Percentiles rank a stretch among this genome's conserved stretches.
Conservation (phyloP, 1,140 invertebrate genomes). For the Zaprionus ornatus region DNA sequence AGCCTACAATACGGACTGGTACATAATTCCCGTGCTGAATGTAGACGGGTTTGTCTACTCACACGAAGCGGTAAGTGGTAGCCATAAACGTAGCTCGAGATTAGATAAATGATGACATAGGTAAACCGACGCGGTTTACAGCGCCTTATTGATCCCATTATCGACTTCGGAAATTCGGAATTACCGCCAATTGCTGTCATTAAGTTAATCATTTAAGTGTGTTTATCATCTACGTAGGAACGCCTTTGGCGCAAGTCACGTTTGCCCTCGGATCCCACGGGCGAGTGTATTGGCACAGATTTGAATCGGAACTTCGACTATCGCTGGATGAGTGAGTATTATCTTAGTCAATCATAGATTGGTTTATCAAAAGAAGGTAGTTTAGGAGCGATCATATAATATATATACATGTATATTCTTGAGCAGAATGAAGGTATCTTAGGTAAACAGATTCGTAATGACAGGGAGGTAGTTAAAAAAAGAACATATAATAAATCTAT, state of each 20-base stretch:
- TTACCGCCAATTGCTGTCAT: slow-evolving; percentile 16
- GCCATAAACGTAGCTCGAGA: slow-evolving; percentile 12
- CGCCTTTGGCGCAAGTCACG: slow-evolving; percentile 89
- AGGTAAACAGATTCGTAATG: no score
- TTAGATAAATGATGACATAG: slow-evolving; percentile 34
- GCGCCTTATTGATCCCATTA: not conserved
- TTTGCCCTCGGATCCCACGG: slow-evolving; percentile 74
- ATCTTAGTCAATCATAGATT: not conserved
- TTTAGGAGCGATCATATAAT: fast-evolving
- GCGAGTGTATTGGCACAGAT: slow-evolving; percentile 86
- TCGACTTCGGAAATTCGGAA: slow-evolving; percentile 8
- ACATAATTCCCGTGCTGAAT: slow-evolving; percentile 89
- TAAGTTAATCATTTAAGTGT: slow-evolving; percentile 24
- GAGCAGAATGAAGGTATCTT: not conserved
- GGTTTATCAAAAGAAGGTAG: not conserved
- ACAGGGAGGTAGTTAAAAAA: not conserved
- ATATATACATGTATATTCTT: not conserved
- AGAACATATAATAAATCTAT: not conserved
- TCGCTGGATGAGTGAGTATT: slow-evolving; percentile 86
- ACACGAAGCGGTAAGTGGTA: slow-evolving; percentile 80
- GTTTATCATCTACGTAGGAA: slow-evolving; percentile 67
- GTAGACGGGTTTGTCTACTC: slow-evolving; percentile 89
- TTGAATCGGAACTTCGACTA: slow-evolving; percentile 89
- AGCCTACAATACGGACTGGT: slow-evolving; percentile 88
- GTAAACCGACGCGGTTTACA: slow-evolving; percentile 14